Percentiles rank a stretch among this genome's conserved stretches.
These are phyloP conservation scores for Anser cygnoides DNA, from an alignment of 2,113 vertebrate genomes.

Conservation along the genomic window DNA sequence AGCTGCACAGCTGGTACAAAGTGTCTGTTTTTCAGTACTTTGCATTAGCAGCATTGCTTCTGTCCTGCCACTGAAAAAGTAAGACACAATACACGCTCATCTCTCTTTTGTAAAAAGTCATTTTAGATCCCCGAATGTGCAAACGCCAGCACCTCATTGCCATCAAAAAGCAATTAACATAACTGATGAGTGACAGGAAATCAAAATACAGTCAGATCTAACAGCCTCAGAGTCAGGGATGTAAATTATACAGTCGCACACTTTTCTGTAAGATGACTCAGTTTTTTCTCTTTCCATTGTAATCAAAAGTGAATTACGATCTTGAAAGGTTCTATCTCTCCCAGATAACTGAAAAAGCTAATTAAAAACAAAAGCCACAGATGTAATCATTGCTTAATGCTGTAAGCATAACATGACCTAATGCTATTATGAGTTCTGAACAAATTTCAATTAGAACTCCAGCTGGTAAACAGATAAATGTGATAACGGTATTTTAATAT, in stretches of 20 bases:
- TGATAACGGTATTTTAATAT: conserved; percentile 25
- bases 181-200: conserved; percentile 27
- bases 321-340: conserved; percentile 42
- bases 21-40: not conserved
- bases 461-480: conserved; percentile 66
- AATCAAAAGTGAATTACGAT: conserved; percentile 52
- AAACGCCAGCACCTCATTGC: not conserved
- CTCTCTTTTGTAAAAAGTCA: not conserved
- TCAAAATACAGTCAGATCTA: conserved; percentile 41
- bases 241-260: not conserved
- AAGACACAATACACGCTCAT: not conserved
- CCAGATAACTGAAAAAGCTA: conserved; percentile 59
- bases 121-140: not conserved
- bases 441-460: conserved; percentile 71
- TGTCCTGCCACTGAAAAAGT: not conserved
- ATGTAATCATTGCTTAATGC: conserved; percentile 72
- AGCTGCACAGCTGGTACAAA: not conserved
- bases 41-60: not conserved
- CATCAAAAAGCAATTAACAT: conserved; percentile 29
- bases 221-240: not conserved
- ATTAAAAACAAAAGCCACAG: conserved; percentile 70
- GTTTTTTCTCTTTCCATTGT: conserved; percentile 50
- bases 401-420: conserved; percentile 71
- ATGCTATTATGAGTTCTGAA: conserved; percentile 61
- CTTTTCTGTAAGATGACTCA: conserved; percentile 11